These are phyloP conservation scores for Lepidurus couesii DNA, from an alignment of 1,140 invertebrate genomes.

Conservation along the genomic window DNA sequence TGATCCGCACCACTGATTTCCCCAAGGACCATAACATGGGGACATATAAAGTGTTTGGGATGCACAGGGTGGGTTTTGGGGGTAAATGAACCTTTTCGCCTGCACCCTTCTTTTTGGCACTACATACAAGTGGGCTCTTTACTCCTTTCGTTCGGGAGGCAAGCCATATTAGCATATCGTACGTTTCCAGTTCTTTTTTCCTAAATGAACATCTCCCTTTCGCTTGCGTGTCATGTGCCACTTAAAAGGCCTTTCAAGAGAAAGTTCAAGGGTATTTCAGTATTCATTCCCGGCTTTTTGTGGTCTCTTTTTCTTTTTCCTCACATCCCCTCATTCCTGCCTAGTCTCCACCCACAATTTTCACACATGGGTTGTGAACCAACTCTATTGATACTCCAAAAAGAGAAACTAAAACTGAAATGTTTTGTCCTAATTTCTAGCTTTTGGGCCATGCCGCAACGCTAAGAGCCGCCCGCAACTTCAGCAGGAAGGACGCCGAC, in stretches of 20 bases:
- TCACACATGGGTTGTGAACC: conserved; percentile 6
- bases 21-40: not conserved
- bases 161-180: not conserved
- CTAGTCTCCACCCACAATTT: conserved; percentile 12
- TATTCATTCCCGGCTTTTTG: not conserved
- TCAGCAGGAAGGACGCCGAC: not conserved
- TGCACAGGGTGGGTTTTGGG: not conserved
- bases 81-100: conserved; percentile 15
- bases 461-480: not conserved
- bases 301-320: not conserved
- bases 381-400: not conserved
- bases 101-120: not conserved
- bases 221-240: conserved; percentile 6
- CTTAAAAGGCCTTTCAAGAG: conserved; percentile 2
- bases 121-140: not conserved
- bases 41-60: not conserved
- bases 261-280: conserved; percentile 19
- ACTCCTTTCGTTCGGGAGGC: not conserved
- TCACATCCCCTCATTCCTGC: not conserved
- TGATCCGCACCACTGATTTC: conserved; percentile 12
- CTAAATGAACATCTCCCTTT: not conserved
- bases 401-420: not conserved
- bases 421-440: not conserved
- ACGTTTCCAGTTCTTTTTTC: not conserved
- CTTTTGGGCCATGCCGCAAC: conserved; percentile 9